Conservation (phyloP, 2,888 invertebrate species). For the Drosophila meridiana region DNA sequence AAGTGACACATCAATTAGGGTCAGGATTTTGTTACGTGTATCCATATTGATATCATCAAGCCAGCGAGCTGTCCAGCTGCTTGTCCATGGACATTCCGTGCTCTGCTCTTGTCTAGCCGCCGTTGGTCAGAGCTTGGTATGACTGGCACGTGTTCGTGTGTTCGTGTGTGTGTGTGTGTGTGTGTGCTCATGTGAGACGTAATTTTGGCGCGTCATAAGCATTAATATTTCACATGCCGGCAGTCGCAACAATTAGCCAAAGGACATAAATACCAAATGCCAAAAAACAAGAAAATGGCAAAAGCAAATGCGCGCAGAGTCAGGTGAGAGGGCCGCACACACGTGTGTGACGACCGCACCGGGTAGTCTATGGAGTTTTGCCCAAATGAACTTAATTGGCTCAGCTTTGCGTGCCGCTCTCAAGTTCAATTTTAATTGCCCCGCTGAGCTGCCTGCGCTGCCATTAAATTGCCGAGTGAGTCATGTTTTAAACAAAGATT, state of each 20-base stretch:
- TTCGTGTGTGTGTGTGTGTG: neutral
- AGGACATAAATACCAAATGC: constrained; percentile 18
- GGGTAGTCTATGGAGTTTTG: constrained; percentile 10
- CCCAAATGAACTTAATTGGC: constrained; percentile 38
- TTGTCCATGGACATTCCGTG: constrained; percentile 3
- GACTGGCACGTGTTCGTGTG: constrained; percentile 17
- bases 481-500: constrained; percentile 42
- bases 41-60: constrained; percentile 17
- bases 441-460: neutral
- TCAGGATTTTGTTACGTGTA: constrained; percentile 14
- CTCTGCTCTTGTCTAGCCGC: neutral
- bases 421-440: constrained; percentile 44
- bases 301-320: neutral
- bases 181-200: constrained; percentile 14
- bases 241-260: constrained; percentile 25
- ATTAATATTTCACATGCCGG: constrained; percentile 47
- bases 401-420: constrained; percentile 33
- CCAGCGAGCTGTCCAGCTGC: constrained; percentile 26
- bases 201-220: constrained; percentile 35
- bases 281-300: neutral
- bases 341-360: constrained; percentile 3
- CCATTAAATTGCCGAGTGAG: constrained; percentile 27
- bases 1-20: constrained; percentile 30
- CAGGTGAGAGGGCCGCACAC: neutral
- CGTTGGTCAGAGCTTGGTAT: constrained; percentile 25